A percentile compares a stretch with the other conserved stretches of the same genome.
Evolutionary conservation across 2,797 vertebrate genomes (phyloP).

Genomic region (Platyrinchus mystaceus): DNA sequence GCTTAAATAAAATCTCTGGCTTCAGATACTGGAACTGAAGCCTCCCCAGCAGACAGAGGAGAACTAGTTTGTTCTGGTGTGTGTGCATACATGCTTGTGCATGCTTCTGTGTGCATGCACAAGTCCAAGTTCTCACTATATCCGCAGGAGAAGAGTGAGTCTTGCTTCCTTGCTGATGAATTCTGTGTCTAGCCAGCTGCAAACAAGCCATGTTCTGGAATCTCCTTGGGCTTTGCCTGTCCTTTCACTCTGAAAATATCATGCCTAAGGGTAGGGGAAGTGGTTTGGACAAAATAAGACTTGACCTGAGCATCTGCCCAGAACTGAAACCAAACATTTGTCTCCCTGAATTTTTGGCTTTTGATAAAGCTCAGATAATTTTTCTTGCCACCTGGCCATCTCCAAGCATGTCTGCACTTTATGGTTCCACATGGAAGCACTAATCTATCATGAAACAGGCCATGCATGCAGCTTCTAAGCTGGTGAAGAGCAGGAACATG

Average conservation of each 20-base stretch:
- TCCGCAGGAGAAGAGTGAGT: neutral
- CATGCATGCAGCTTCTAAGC: neutral
- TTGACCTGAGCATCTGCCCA: conserved; percentile 53
- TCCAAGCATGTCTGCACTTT: conserved; percentile 5
- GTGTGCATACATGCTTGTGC: neutral
- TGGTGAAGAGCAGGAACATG: neutral
- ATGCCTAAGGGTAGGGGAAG: conserved; percentile 34
- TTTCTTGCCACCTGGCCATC: conserved; percentile 42
- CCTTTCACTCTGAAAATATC: conserved; percentile 56
- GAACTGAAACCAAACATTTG: conserved; percentile 31
- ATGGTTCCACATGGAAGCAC: neutral
- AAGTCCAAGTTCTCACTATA: neutral
- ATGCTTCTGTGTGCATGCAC: neutral
- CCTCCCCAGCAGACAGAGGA: conserved; percentile 14
- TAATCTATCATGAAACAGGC: neutral
- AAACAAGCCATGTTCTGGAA: conserved; percentile 34
- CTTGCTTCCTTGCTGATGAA: neutral
- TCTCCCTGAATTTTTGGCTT: conserved; percentile 24
- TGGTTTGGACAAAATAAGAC: conserved; percentile 59
- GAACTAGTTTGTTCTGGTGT: conserved; percentile 46
- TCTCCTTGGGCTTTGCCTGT: conserved; percentile 37
- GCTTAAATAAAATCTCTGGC: conserved; percentile 30
- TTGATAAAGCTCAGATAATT: conserved; percentile 43
- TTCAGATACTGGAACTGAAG: conserved; percentile 24
- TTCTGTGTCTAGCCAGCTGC: conserved; percentile 44